Percentiles rank a stretch among this genome's conserved stretches.
These are phyloP conservation scores for Lumbricus terrestris DNA, from an alignment of 2,888 invertebrate genomes.

Conservation along the genomic window DNA sequence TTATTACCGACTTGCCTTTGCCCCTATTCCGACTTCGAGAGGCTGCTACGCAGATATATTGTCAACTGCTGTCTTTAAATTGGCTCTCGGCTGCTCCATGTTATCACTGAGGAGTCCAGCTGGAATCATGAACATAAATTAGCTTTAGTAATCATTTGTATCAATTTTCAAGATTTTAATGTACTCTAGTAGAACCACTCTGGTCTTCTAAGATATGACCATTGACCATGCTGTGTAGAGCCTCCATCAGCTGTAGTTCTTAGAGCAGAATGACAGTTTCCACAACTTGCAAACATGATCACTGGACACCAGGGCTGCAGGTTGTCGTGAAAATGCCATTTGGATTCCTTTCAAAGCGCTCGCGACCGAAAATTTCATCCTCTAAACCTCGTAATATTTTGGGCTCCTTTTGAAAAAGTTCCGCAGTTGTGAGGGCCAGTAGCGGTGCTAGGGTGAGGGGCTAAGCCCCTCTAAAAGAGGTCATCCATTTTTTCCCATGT, in stretches of 20 bases:
- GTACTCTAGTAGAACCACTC: neutral
- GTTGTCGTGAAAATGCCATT: no score
- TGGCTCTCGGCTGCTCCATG: conserved; percentile 42
- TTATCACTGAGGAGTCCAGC: conserved; percentile 34
- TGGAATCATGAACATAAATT: conserved; percentile 12
- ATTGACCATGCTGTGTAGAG: neutral
- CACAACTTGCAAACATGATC: no score
- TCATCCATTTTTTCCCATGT: no score
- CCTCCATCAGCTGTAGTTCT: neutral
- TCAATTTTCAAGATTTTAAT: neutral
- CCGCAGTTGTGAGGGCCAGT: no score
- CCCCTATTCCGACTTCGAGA: neutral
- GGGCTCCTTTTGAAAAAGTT: no score
- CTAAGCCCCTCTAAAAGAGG: no score
- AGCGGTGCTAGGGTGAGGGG: no score
- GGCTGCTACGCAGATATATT: conserved; percentile 35
- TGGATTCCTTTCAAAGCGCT: no score
- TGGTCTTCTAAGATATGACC: neutral
- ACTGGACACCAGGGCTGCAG: no score
- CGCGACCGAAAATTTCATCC: no score
- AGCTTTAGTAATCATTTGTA: neutral
- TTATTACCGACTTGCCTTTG: neutral
- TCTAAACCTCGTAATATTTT: no score
- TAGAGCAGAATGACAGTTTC: no score
- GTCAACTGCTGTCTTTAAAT: conserved; percentile 41